Evolutionary conservation across 2,113 vertebrate genomes (phyloP).

Genomic region (Burhinus bistriatus): DNA sequence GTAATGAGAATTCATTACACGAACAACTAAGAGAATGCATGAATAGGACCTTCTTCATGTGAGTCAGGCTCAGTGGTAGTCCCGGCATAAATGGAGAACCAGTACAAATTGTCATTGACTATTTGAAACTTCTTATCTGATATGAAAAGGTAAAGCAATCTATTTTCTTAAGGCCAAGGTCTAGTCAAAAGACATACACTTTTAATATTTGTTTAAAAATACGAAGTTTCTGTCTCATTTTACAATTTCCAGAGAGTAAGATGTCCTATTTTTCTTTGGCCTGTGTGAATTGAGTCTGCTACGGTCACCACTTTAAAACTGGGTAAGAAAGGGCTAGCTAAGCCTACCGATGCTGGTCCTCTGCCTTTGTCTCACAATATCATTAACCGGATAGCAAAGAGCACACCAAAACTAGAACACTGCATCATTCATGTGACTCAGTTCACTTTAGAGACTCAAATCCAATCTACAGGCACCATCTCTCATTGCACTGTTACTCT

Average conservation of each 20-base stretch:
- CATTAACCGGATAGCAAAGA: slow-evolving; percentile 45
- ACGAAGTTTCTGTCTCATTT: background rate
- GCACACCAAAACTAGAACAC: slow-evolving; percentile 1
- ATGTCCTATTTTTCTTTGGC: background rate
- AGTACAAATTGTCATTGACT: background rate
- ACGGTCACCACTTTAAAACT: background rate
- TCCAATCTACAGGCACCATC: slow-evolving; percentile 10
- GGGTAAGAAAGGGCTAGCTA: background rate
- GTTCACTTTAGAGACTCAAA: background rate
- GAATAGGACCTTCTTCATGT: background rate
- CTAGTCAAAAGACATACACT: background rate
- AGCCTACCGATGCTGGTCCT: background rate
- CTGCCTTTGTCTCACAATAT: slow-evolving; percentile 22
- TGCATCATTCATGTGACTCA: background rate
- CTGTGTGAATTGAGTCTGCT: background rate
- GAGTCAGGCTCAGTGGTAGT: background rate
- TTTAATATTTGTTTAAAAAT: background rate
- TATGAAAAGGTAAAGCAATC: background rate
- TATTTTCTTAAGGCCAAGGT: background rate
- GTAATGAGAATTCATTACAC: background rate
- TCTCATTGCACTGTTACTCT: slow-evolving; percentile 28
- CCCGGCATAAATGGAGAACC: background rate
- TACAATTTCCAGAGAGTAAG: slow-evolving; percentile 29
- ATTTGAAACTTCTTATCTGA: background rate
- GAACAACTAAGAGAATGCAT: background rate